A percentile compares a stretch with the other conserved stretches of the same genome.
Evolutionary conservation across 2,888 invertebrate genomes (phyloP).

Genomic region (Folsomia manolachei): DNA sequence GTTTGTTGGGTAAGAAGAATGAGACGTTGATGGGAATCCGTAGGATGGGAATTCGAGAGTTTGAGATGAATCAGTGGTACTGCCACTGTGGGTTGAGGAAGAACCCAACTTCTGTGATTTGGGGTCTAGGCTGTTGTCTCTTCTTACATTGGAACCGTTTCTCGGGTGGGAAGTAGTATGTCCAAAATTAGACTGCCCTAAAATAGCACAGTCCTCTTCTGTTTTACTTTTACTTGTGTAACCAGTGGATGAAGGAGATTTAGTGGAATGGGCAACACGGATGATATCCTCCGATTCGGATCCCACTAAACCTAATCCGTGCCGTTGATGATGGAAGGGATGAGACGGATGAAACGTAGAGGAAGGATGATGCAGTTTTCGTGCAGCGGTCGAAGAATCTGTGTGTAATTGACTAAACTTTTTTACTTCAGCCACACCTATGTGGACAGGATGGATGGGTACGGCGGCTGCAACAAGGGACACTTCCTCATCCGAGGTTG

Average conservation of each 20-base stretch:
- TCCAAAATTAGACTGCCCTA: slow-evolving; percentile 45
- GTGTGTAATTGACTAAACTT: slow-evolving; percentile 27
- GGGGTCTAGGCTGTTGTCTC: background rate
- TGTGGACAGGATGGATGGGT: slow-evolving; percentile 35
- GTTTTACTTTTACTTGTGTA: slow-evolving; percentile 26
- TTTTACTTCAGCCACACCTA: slow-evolving; percentile 39
- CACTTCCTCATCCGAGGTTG: background rate
- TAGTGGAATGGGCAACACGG: background rate
- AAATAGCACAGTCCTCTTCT: slow-evolving; percentile 40
- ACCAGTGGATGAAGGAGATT: background rate
- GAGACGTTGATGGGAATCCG: slow-evolving; percentile 12
- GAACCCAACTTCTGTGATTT: slow-evolving; percentile 30
- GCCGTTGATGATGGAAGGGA: background rate
- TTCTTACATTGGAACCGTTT: background rate
- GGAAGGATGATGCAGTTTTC: background rate
- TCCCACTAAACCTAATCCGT: slow-evolving; percentile 11
- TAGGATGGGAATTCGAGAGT: slow-evolving; percentile 9
- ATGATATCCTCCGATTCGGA: slow-evolving; percentile 1
- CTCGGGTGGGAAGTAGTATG: slow-evolving; percentile 26
- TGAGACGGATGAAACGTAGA: background rate
- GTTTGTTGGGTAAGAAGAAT: slow-evolving; percentile 14
- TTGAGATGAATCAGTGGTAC: slow-evolving; percentile 26
- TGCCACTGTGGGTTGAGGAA: slow-evolving; percentile 21
- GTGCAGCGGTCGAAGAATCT: slow-evolving; percentile 8
- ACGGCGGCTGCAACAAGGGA: slow-evolving; percentile 26